Evolutionary conservation across 2,797 vertebrate species (phyloP).

Genomic region (Helarctos malayanus): DNA sequence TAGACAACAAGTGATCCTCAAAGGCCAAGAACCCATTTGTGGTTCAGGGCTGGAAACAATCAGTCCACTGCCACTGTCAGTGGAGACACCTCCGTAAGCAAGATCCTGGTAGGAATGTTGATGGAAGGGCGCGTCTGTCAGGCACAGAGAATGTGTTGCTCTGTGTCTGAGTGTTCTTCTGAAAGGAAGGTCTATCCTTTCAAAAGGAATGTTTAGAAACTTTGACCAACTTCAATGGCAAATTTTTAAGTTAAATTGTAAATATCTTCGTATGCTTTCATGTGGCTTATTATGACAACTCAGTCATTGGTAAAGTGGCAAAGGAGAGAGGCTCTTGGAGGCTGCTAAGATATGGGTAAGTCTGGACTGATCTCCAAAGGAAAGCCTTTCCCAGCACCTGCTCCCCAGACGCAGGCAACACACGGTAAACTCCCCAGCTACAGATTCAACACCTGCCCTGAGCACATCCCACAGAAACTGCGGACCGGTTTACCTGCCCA

Average conservation of each 20-base stretch:
- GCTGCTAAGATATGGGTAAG: not conserved
- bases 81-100: not conserved
- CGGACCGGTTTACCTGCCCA: fast-evolving
- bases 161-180: not conserved
- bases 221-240: not conserved
- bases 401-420: not conserved
- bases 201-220: not conserved
- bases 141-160: not conserved
- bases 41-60: not conserved
- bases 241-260: constrained; percentile 18
- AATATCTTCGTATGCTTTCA: not conserved
- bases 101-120: not conserved
- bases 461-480: not conserved
- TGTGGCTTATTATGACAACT: not conserved
- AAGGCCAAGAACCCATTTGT: not conserved
- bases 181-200: not conserved
- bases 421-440: no score
- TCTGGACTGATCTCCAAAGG: not conserved
- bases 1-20: not conserved
- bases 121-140: not conserved
- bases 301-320: not conserved
- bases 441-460: fast-evolving
- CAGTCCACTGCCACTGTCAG: not conserved
- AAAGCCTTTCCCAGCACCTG: not conserved
- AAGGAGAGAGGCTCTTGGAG: not conserved